A percentile compares a stretch with the other conserved stretches of the same genome.
phyloP scores from a whole-genome alignment of 2,888 invertebrate species.

The Volucella inanis region DNA sequence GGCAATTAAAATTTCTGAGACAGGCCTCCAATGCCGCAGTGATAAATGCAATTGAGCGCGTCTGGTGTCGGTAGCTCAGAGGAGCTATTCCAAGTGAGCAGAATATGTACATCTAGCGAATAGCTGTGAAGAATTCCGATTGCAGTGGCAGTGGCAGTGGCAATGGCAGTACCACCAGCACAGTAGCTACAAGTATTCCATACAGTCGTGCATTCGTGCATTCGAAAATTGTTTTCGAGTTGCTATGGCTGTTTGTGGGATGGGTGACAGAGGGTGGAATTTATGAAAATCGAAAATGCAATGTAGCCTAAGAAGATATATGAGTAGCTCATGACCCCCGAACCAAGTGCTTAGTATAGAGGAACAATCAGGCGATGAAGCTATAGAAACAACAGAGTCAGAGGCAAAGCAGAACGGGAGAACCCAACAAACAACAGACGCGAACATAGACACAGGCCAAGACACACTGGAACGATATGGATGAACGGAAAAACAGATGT shows the following conservation, averaged over 20 bases:
- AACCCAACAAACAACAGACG: slow-evolving; percentile 3
- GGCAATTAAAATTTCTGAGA: slow-evolving; percentile 73
- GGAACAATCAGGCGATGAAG: not conserved
- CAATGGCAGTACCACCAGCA: slow-evolving; percentile 1
- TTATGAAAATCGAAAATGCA: slow-evolving; percentile 75
- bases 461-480: slow-evolving; percentile 16
- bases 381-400: slow-evolving; percentile 10
- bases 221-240: slow-evolving; percentile 69
- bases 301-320: slow-evolving; percentile 60
- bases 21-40: slow-evolving; percentile 60
- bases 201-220: slow-evolving; percentile 55
- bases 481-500: slow-evolving; percentile 65
- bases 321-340: slow-evolving; percentile 63
- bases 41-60: slow-evolving; percentile 63
- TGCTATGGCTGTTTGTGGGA: slow-evolving; percentile 7
- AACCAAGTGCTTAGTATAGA: slow-evolving; percentile 47
- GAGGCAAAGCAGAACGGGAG: slow-evolving; percentile 38
- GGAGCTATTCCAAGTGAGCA: slow-evolving; percentile 39
- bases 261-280: slow-evolving; percentile 42
- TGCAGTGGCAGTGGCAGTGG: slow-evolving; percentile 48
- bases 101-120: slow-evolving; percentile 35
- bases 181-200: too few species aligned
- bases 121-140: slow-evolving; percentile 58
- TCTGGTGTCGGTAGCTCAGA: slow-evolving; percentile 35
- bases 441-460: not conserved